Base-by-base conservation (phyloP, 2,888 invertebrate genomes). In the Saturnia pavonia region DNA sequence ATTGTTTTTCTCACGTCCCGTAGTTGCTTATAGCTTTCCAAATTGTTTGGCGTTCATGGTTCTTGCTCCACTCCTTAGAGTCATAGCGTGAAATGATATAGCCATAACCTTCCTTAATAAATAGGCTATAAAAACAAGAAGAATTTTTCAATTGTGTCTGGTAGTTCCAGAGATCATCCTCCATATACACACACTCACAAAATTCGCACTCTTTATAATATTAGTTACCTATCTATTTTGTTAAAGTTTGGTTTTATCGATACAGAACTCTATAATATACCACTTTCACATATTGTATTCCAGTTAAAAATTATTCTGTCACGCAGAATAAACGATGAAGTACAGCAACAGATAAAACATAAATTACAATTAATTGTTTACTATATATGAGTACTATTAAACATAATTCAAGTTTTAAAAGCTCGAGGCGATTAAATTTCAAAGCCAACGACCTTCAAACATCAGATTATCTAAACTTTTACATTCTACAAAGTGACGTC, bases 391-490 rank as follows among this genome's bases (percentile, higher is more conserved):
- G 68, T 63, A 68, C 57, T 60, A 71, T 67, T 68, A 71, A 76
- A 74, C 76, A 76, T 69, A 69, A 75, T 77, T 80, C 81, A 80
- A 76, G 82, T 83, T 81, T 80, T 79, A 82, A 85, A 86, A 86
- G 85, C 85, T 88, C 77, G 85, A 81, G 86, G 87, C 84, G 84
- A 89, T 88, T 85, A 83, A 77, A 84, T 91, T 91, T 85, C 91
- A 88, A 87, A 89, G 90, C 82, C 70, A 57, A 54, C 80, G 86
- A 88, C 91, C 90, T 91, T 90, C 86, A 87, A 82, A 82, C 86
- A 85, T 88, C 87, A 85, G 85, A 89, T 88, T 87, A 89, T 85
- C 85, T 85, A 85, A 87, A 89, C 89, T 89, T 90, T 89, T 91
- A 90, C 90, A 87, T 87, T 88, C 77, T 79, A 81, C 79, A 81